phyloP scores from a whole-genome alignment of 2,113 vertebrate species.

The Eurypyga helias region DNA sequence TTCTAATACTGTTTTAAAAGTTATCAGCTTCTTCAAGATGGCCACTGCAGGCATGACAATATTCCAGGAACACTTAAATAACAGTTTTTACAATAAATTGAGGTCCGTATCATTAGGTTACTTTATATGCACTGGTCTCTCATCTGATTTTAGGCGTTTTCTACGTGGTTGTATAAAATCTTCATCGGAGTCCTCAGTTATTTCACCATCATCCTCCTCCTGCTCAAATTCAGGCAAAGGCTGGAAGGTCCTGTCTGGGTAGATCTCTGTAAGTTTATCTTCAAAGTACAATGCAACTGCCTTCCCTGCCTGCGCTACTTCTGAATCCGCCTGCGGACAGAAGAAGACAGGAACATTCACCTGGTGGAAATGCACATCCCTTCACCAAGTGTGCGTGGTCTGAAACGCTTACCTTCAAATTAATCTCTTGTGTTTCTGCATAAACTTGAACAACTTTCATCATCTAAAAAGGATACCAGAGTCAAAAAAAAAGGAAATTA shows the following conservation, averaged over 20 bases:
- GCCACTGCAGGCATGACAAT: conserved; percentile 77
- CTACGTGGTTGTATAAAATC: conserved; percentile 94
- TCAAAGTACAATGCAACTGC: conserved; percentile 94
- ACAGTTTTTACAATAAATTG: conserved; percentile 77
- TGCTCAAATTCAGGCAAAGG: conserved; percentile 86
- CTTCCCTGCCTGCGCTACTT: conserved; percentile 96
- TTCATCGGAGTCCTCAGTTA: conserved; percentile 94
- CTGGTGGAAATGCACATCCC: conserved; percentile 84
- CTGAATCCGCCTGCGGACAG: conserved; percentile 90
- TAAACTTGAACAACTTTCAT: conserved; percentile 99
- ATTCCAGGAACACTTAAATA: conserved; percentile 85
- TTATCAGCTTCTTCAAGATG: conserved; percentile 80
- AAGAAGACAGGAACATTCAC: conserved; percentile 81
- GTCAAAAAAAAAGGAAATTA: conserved; percentile 92
- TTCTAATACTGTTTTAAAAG: conserved; percentile 84
- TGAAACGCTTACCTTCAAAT: conserved; percentile 98
- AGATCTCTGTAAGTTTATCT: conserved; percentile 92
- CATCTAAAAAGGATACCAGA: conserved; percentile 99
- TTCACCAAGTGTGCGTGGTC: conserved; percentile 89
- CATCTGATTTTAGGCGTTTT: conserved; percentile 96
- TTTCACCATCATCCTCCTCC: conserved; percentile 85
- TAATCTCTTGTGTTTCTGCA: conserved; percentile 99
- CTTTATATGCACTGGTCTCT: conserved; percentile 94
- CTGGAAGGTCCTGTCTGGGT: conserved; percentile 93
- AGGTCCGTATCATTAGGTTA: conserved; percentile 78